Evolutionary conservation across 1,140 invertebrate species (phyloP).

Genomic region (Aethina tumida): DNA sequence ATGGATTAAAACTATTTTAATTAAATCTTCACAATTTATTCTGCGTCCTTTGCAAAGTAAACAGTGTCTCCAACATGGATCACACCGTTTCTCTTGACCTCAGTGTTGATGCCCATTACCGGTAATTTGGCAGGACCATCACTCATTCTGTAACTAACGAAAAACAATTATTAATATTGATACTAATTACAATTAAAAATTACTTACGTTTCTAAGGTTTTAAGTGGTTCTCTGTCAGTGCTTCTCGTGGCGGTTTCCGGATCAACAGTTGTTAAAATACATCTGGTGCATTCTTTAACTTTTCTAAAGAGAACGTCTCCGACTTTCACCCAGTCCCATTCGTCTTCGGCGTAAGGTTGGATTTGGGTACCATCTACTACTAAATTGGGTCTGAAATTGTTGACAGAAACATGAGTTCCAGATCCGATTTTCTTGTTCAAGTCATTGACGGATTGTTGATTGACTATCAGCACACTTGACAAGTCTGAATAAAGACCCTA

Average conservation of each 20-base stretch:
- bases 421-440: conserved; percentile 46
- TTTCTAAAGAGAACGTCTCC: conserved; percentile 49
- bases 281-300: conserved; percentile 55
- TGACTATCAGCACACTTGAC: conserved; percentile 40
- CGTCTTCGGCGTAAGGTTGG: conserved; percentile 53
- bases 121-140: conserved; percentile 21
- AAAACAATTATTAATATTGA: conserved; percentile 9
- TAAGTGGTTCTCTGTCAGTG: conserved; percentile 44
- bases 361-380: conserved; percentile 46
- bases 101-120: conserved; percentile 26
- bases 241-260: conserved; percentile 42
- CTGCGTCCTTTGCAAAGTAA: conserved; percentile 12
- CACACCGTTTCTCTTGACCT: conserved; percentile 20
- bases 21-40: too few relatives aligned
- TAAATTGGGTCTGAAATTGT: conserved; percentile 58
- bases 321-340: conserved; percentile 62
- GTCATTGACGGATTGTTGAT: conserved; percentile 51
- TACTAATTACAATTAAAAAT: neutral
- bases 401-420: conserved; percentile 40
- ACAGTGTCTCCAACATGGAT: conserved; percentile 27
- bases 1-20: too few relatives aligned
- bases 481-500: conserved; percentile 29
- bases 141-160: conserved; percentile 24
- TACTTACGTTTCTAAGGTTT: conserved; percentile 32
- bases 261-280: conserved; percentile 49